These are phyloP conservation scores for Aricia agestis DNA, from an alignment of 1,140 invertebrate genomes.

Conservation along the genomic window DNA sequence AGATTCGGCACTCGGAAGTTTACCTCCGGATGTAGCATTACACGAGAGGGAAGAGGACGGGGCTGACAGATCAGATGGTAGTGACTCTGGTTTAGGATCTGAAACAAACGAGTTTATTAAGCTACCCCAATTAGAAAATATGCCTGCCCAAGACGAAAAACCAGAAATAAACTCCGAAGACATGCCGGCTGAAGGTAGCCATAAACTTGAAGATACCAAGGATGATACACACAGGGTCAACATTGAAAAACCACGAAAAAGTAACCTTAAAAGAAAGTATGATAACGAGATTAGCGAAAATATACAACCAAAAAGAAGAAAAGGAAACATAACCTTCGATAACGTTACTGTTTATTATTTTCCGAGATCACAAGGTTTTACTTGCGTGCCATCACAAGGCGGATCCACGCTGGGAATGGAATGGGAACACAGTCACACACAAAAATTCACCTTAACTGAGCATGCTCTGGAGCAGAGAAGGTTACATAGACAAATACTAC, in stretches of 20 bases:
- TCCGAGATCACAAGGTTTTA: conserved; percentile 96
- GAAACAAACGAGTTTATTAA: conserved; percentile 78
- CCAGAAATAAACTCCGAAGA: conserved; percentile 66
- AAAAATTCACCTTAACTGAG: conserved; percentile 83
- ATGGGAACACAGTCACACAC: conserved; percentile 86
- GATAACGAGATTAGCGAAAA: conserved; percentile 40
- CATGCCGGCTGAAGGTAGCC: conserved; percentile 25
- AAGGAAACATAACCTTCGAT: conserved; percentile 90
- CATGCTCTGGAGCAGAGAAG: conserved; percentile 92
- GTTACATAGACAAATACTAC: conserved; percentile 88
- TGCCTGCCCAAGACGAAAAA: conserved; percentile 43
- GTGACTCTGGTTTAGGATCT: conserved; percentile 86
- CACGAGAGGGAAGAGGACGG: conserved; percentile 68
- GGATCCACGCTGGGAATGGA: conserved; percentile 98
- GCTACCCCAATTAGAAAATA: conserved; percentile 53
- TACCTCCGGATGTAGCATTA: conserved; percentile 55
- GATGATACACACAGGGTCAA: conserved; percentile 29
- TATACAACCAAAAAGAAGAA: conserved; percentile 78
- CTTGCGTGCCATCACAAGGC: conserved; percentile 97
- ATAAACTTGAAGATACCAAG: conserved; percentile 30
- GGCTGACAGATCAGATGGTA: conserved; percentile 82
- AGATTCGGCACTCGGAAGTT: conserved; percentile 71
- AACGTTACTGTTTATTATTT: conserved; percentile 97
- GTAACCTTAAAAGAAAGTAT: conserved; percentile 65
- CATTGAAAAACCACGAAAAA: conserved; percentile 45